A percentile compares a stretch with the other conserved stretches of the same genome.
Evolutionary conservation across 2,888 invertebrate genomes (phyloP).

Genomic region (Limenitis camilla): DNA sequence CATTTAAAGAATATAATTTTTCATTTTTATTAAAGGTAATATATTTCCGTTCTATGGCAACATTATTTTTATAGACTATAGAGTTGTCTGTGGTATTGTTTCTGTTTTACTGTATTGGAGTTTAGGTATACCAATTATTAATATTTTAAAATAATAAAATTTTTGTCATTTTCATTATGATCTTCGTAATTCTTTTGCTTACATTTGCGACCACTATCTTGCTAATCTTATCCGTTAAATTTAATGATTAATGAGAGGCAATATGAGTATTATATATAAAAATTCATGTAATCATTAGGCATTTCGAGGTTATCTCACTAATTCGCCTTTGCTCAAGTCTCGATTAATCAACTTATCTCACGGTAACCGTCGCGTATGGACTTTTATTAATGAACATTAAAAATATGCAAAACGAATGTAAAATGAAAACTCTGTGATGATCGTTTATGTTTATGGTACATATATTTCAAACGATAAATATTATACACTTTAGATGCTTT

Average conservation of each 20-base stretch:
- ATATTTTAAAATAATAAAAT: too few species aligned
- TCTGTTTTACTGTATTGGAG: too few species aligned
- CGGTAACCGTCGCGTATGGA: slow-evolving; percentile 34
- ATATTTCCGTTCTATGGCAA: too few species aligned
- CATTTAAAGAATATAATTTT: slow-evolving; percentile 2
- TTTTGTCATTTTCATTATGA: too few species aligned
- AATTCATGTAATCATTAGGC: slow-evolving; percentile 8
- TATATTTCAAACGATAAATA: slow-evolving; percentile 43
- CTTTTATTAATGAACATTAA: slow-evolving; percentile 49
- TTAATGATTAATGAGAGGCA: not conserved
- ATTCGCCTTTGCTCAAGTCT: slow-evolving; percentile 18
- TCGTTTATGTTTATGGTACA: slow-evolving; percentile 28
- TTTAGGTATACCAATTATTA: too few species aligned
- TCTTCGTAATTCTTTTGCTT: too few species aligned
- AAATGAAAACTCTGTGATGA: slow-evolving; percentile 33
- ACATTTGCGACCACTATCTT: too few species aligned
- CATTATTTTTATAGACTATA: too few species aligned
- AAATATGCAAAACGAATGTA: slow-evolving; percentile 43
- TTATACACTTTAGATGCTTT: too few species aligned
- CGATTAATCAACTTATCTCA: slow-evolving; percentile 29
- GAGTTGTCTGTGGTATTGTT: too few species aligned
- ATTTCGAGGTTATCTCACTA: slow-evolving; percentile 10
- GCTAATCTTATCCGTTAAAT: too few species aligned
- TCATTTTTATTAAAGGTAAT: not conserved
- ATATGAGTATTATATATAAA: not conserved